These are phyloP conservation scores for Salvelinus alpinus DNA, from an alignment of 2,113 vertebrate genomes.

Conservation along the genomic window DNA sequence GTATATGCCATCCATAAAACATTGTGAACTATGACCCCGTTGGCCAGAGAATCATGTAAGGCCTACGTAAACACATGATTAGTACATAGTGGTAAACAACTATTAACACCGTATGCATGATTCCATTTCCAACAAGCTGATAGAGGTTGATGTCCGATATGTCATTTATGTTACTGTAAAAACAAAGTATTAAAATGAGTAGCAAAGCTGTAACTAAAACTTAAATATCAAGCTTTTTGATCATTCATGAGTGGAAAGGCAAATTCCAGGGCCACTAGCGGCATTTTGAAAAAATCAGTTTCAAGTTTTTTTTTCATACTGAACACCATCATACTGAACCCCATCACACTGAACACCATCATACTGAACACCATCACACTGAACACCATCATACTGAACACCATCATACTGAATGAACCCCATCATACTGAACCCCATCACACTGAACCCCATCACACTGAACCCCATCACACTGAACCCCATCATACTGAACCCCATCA, in stretches of 20 bases:
- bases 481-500: no score
- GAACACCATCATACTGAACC: no score
- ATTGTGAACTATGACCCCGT: not conserved
- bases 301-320: no score
- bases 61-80: not conserved
- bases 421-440: no score
- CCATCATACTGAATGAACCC: no score
- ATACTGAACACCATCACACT: no score
- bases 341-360: no score
- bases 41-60: not conserved
- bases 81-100: slow-evolving; percentile 1
- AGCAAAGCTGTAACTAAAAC: not conserved
- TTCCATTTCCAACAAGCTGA: not conserved
- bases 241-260: slow-evolving; percentile 6
- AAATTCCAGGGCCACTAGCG: slow-evolving; percentile 26
- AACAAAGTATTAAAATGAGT: no score
- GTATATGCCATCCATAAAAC: slow-evolving; percentile 8
- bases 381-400: no score
- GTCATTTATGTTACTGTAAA: no score
- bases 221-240: not conserved
- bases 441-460: no score
- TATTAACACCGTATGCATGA: not conserved
- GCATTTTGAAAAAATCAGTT: not conserved
- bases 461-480: no score
- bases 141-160: not conserved